phyloP scores from a whole-genome alignment of 37 sponge, comb jelly and placozoan species.

The Ianthella basta region DNA sequence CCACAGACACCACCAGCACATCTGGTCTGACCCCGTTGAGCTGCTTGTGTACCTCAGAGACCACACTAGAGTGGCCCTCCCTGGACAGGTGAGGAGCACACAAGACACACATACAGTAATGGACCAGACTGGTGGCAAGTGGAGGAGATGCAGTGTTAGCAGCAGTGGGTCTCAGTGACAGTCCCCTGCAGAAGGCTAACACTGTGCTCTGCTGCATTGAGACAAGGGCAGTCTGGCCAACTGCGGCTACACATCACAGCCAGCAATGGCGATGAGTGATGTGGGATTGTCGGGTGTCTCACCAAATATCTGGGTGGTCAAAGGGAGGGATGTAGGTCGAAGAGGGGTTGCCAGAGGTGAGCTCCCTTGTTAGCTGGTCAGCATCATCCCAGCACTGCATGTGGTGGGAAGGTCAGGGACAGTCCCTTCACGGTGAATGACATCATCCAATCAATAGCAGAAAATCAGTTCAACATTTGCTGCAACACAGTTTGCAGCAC shows the following conservation, averaged over 20 bases:
- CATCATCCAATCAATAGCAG: too few species aligned
- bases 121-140: too few species aligned
- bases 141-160: not conserved
- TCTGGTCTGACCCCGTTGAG: constrained; percentile 52
- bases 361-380: constrained; percentile 13
- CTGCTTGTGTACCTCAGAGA: constrained; percentile 76
- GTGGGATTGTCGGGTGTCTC: not conserved
- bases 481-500: too few species aligned
- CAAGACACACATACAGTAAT: too few species aligned
- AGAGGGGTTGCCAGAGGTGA: not conserved
- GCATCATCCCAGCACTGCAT: constrained; percentile 23
- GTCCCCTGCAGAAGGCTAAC: not conserved
- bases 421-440: too few species aligned
- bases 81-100: constrained; percentile 40
- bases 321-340: constrained; percentile 23
- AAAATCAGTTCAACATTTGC: too few species aligned
- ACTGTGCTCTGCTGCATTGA: too few species aligned
- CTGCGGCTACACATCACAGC: not conserved
- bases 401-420: too few species aligned
- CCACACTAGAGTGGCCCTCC: constrained; percentile 82
- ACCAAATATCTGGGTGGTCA: constrained; percentile 30
- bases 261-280: not conserved
- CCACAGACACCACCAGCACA: constrained; percentile 83
- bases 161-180: not conserved
- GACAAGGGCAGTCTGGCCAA: too few species aligned